phyloP scores from a whole-genome alignment of 2,888 invertebrate genomes.

The Nebria brevicollis region DNA sequence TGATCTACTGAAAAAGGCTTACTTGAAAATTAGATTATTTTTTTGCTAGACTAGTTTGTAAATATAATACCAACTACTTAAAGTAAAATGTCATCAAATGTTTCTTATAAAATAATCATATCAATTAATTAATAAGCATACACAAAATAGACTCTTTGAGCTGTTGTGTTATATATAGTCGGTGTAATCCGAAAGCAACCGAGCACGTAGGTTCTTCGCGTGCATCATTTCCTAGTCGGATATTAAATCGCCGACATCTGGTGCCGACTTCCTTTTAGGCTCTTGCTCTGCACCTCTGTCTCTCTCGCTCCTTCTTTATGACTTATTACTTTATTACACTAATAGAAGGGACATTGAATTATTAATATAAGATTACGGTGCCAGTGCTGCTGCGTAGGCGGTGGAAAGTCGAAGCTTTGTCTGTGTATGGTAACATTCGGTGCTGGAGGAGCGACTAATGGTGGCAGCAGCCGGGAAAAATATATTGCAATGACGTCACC shows the following conservation, averaged over 20 bases:
- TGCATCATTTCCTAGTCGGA: constrained; percentile 48
- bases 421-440: constrained; percentile 19
- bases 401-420: constrained; percentile 51
- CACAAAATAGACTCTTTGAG: no score
- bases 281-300: constrained; percentile 8
- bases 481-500: constrained; percentile 51
- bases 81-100: no score
- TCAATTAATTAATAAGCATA: no score
- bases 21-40: no score
- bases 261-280: constrained; percentile 52
- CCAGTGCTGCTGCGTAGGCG: constrained; percentile 48
- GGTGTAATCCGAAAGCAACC: constrained; percentile 48
- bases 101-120: no score
- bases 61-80: no score
- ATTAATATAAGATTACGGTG: constrained; percentile 63
- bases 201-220: constrained; percentile 51
- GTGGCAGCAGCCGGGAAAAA: constrained; percentile 49
- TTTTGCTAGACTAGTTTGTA: no score
- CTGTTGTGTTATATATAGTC: neutral
- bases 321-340: constrained; percentile 65
- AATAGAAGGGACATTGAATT: constrained; percentile 65
- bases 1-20: no score
- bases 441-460: constrained; percentile 18
- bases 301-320: constrained; percentile 56
- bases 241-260: constrained; percentile 64